Conservation (phyloP, 2,797 vertebrate species). For the Vireo griseus region DNA sequence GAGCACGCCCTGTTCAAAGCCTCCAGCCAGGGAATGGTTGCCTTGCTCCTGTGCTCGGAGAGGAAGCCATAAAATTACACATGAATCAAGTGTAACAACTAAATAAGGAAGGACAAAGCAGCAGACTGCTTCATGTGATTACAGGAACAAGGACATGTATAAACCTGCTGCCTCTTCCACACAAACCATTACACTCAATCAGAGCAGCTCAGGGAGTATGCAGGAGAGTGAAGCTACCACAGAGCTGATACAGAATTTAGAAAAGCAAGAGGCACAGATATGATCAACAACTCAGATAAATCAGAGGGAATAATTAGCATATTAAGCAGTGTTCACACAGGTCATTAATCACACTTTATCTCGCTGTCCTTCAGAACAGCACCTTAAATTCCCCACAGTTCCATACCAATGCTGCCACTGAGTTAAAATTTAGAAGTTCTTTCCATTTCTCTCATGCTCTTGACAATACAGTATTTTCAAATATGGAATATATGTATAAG, state of each 20-base stretch:
- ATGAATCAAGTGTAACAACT: background rate
- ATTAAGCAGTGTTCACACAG: background rate
- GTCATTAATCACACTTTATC: background rate
- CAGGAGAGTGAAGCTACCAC: background rate
- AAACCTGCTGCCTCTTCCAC: background rate
- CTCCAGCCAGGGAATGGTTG: background rate
- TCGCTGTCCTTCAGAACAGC: background rate
- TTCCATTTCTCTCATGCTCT: background rate
- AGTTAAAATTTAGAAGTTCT: background rate
- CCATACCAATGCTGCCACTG: background rate
- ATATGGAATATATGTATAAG: background rate
- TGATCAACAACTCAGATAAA: background rate
- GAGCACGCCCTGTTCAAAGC: background rate
- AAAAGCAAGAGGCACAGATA: background rate
- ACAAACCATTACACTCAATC: background rate
- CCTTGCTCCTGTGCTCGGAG: fast-evolving
- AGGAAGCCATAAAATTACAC: background rate
- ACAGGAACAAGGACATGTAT: background rate
- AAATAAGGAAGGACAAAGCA: background rate
- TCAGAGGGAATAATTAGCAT: background rate
- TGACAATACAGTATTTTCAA: background rate
- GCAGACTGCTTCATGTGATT: background rate
- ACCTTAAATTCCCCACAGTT: background rate
- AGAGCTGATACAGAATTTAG: fast-evolving
- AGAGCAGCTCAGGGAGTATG: background rate